A percentile compares a stretch with the other conserved stretches of the same genome.
Conservation (phyloP, 2,888 invertebrate species). For the Gastracanthus pulcherrimus region DNA sequence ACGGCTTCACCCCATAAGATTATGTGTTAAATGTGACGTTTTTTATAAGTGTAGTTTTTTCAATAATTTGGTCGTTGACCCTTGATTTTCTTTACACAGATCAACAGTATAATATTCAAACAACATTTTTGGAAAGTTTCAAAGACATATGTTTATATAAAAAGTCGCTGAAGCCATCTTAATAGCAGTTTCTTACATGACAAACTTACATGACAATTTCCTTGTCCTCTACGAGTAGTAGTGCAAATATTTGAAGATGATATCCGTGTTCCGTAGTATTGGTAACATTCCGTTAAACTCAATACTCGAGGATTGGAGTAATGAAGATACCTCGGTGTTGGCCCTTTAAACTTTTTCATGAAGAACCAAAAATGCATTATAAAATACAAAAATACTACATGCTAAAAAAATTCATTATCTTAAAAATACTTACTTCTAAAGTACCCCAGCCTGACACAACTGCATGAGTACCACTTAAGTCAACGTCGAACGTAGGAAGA, state of each 20-base stretch:
- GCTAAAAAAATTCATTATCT: neutral
- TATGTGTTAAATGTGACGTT: no score
- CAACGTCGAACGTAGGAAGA: neutral
- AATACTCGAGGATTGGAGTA: neutral
- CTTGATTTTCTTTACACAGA: no score
- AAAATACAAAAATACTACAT: no score
- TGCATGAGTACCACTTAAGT: neutral
- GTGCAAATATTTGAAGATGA: slow-evolving; percentile 27
- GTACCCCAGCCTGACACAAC: neutral
- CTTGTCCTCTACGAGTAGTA: neutral
- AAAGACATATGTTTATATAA: no score
- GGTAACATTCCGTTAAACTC: neutral
- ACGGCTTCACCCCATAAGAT: no score
- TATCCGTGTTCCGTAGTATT: slow-evolving; percentile 2
- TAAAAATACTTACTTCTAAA: neutral
- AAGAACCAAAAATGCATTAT: no score
- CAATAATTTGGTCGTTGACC: no score
- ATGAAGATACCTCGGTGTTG: neutral
- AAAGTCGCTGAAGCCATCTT: no score
- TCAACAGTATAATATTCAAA: no score
- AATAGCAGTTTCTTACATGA: no score
- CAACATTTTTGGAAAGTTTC: no score
- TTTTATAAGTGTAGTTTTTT: no score
- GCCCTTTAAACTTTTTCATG: neutral
- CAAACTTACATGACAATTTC: neutral